These are phyloP conservation scores for Bombus breviceps DNA, from an alignment of 1,140 invertebrate species.

Conservation along the genomic window DNA sequence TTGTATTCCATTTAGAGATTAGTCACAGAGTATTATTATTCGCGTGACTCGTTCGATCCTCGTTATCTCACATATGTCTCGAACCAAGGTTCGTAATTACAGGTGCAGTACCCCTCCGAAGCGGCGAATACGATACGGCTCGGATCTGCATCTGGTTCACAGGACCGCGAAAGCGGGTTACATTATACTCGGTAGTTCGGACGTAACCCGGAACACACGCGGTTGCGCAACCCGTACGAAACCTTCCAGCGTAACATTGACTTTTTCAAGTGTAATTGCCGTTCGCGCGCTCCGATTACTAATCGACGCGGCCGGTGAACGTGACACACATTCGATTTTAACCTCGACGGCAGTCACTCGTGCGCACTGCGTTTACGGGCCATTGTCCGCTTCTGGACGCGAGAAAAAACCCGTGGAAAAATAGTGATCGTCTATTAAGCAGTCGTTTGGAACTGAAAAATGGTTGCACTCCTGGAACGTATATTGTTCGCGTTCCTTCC, in stretches of 20 bases:
- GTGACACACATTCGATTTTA: conserved; percentile 69
- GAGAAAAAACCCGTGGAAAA: not conserved
- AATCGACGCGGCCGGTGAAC: conserved; percentile 62
- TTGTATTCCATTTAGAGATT: not conserved
- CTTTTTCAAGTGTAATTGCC: conserved; percentile 68
- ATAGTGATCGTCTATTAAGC: not conserved
- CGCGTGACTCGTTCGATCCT: no score
- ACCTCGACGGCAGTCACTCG: conserved; percentile 26
- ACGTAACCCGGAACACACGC: conserved; percentile 52
- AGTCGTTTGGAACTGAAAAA: not conserved
- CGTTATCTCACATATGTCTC: not conserved
- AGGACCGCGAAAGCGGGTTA: not conserved
- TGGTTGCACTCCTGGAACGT: no score
- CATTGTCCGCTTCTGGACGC: conserved; percentile 14
- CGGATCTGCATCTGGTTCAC: not conserved
- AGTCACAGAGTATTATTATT: no score
- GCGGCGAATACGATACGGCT: not conserved
- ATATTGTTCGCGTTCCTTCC: not conserved
- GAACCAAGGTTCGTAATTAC: not conserved
- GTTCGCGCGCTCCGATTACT: conserved; percentile 66
- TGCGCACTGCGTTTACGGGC: conserved; percentile 28
- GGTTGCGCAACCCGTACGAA: conserved; percentile 60
- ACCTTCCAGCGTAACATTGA: conserved; percentile 66
- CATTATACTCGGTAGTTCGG: not conserved
- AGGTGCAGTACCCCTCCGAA: not conserved